Conservation (phyloP, 37 sponge, comb jelly and placozoan species). For the Corticium candelabrum region DNA sequence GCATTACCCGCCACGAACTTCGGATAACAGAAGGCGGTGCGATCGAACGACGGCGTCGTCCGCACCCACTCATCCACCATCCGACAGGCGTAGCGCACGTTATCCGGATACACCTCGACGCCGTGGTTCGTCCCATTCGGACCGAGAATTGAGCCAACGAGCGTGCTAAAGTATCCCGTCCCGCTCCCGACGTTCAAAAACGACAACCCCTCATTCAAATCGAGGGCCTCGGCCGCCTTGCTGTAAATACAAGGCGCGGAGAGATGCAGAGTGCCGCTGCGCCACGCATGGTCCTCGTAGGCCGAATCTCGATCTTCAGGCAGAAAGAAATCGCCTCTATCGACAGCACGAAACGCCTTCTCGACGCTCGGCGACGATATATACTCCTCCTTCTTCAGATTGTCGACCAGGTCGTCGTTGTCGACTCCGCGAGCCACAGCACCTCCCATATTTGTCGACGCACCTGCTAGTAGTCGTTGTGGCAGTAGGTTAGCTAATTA, state of each 20-base stretch:
- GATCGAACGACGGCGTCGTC: slow-evolving; percentile 62
- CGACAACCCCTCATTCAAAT: slow-evolving; percentile 33
- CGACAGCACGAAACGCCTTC: slow-evolving; percentile 75
- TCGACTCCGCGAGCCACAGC: slow-evolving; percentile 73
- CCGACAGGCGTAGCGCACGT: slow-evolving; percentile 63
- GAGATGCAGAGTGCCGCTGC: slow-evolving; percentile 68
- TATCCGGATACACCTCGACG: slow-evolving; percentile 68
- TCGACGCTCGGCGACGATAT: slow-evolving; percentile 51
- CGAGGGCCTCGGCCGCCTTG: slow-evolving; percentile 68
- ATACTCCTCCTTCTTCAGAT: slow-evolving; percentile 73
- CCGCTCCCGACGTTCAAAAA: slow-evolving; percentile 91
- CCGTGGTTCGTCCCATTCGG: slow-evolving; percentile 80
- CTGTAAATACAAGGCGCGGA: slow-evolving; percentile 94
- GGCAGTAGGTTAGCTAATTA: too few species aligned
- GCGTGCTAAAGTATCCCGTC: slow-evolving; percentile 88
- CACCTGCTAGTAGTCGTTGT: too few species aligned
- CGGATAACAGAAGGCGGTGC: slow-evolving; percentile 61
- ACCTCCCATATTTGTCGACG: slow-evolving; percentile 90
- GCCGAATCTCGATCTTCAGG: slow-evolving; percentile 31
- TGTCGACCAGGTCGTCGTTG: slow-evolving; percentile 88
- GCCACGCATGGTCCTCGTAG: slow-evolving; percentile 80
- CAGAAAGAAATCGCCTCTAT: slow-evolving; percentile 47
- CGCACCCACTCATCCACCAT: slow-evolving; percentile 41
- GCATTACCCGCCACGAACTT: slow-evolving; percentile 78
- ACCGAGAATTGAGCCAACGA: slow-evolving; percentile 78